These are phyloP conservation scores for Oceanodroma tethys DNA, from an alignment of 2,113 vertebrate genomes.

Conservation along the genomic window DNA sequence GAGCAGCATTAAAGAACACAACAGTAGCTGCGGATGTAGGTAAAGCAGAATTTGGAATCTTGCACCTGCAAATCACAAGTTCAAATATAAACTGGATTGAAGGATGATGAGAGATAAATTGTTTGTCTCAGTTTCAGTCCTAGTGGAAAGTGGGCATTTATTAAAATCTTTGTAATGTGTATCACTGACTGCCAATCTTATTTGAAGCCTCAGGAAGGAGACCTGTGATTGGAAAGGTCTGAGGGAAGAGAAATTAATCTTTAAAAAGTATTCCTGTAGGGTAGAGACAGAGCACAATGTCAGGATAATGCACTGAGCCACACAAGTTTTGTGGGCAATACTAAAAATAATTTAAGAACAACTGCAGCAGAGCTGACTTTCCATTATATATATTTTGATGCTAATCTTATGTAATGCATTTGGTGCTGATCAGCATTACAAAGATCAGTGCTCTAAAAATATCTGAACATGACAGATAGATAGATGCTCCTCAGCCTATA, in stretches of 20 bases:
- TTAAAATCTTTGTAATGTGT: background rate
- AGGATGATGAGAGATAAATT: background rate
- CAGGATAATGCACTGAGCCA: background rate
- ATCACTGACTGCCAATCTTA: background rate
- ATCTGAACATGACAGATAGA: constrained; percentile 55
- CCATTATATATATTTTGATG: constrained; percentile 62
- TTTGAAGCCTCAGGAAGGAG: background rate
- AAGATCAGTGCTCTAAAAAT: constrained; percentile 61
- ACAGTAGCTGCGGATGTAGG: background rate
- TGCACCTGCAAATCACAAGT: background rate
- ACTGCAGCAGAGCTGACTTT: constrained; percentile 32
- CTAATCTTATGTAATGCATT: constrained; percentile 53
- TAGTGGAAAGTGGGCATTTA: background rate
- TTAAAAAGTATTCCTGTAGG: background rate
- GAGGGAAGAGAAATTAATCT: background rate
- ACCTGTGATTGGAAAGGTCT: background rate
- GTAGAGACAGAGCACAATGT: background rate
- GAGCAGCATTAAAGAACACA: background rate
- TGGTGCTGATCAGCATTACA: constrained; percentile 66
- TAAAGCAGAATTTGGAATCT: background rate
- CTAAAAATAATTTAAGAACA: constrained; percentile 56
- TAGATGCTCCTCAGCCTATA: constrained; percentile 46
- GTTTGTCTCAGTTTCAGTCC: background rate
- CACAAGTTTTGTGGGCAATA: constrained; percentile 7
- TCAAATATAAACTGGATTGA: background rate